A percentile compares a stretch with the other conserved stretches of the same genome.
Conservation (phyloP, 2,113 vertebrate genomes). For the Oncorhynchus clarkii region DNA sequence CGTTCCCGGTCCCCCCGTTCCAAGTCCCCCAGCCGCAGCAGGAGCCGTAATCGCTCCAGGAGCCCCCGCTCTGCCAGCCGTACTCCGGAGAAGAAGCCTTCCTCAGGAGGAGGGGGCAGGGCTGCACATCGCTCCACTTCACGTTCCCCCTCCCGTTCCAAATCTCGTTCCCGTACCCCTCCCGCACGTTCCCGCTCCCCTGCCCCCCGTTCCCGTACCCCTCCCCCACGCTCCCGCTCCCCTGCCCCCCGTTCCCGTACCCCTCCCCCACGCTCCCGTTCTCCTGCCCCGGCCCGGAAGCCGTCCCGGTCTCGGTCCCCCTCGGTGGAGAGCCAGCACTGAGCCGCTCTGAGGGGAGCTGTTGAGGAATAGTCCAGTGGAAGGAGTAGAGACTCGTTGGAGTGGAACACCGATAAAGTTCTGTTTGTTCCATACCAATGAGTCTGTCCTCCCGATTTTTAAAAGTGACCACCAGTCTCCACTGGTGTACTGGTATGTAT, state of each 20-base stretch:
- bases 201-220: constrained; percentile 42
- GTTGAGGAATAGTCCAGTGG: background rate
- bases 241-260: constrained; percentile 54
- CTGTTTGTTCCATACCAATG: no score
- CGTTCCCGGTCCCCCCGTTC: constrained; percentile 64
- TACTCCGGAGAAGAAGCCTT: constrained; percentile 71
- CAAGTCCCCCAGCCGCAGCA: constrained; percentile 48
- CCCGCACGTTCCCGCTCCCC: constrained; percentile 56
- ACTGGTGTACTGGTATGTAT: constrained; percentile 16
- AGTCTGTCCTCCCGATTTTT: background rate
- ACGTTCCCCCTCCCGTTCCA: constrained; percentile 56
- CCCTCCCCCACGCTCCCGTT: constrained; percentile 41
- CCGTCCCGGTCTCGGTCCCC: constrained; percentile 53
- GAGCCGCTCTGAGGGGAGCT: constrained; percentile 20
- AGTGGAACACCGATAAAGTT: no score
- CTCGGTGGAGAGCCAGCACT: constrained; percentile 74
- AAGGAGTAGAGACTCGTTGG: no score
- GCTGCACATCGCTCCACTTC: constrained; percentile 59
- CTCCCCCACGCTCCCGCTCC: constrained; percentile 3
- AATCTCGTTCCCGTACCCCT: constrained; percentile 51
- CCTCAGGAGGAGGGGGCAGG: constrained; percentile 51
- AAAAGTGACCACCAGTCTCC: background rate
- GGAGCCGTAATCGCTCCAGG: constrained; percentile 68
- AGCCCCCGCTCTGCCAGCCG: constrained; percentile 67
- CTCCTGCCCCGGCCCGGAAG: constrained; percentile 45